Evolutionary conservation across 1,140 invertebrate species (phyloP).

Genomic region (Dinothrombium tinctorium): DNA sequence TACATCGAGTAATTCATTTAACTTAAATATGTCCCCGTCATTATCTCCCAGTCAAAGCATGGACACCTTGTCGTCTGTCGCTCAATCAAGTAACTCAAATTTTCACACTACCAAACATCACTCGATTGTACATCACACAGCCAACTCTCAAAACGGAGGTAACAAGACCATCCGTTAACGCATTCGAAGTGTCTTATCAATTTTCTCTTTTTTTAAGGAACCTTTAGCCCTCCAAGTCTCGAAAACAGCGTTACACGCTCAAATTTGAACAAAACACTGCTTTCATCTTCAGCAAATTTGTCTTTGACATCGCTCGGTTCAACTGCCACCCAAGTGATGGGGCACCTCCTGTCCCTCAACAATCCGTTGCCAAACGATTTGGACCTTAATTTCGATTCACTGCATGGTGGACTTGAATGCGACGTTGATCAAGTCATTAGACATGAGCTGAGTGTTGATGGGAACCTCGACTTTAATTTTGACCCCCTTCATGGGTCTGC

Average conservation of each 20-base stretch:
- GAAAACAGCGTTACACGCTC: too few relatives aligned
- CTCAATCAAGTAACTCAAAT: not conserved
- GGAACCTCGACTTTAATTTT: constrained; percentile 82
- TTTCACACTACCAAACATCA: not conserved
- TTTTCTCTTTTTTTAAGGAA: too few relatives aligned
- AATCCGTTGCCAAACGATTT: constrained; percentile 31
- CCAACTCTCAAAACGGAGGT: too few relatives aligned
- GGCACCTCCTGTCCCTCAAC: constrained; percentile 11
- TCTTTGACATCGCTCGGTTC: too few relatives aligned
- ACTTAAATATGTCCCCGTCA: not conserved
- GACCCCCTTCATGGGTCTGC: constrained; percentile 13
- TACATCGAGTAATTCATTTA: not conserved
- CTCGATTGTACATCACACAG: not conserved
- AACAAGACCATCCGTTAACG: too few relatives aligned
- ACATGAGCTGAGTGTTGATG: constrained; percentile 73
- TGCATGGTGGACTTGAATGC: constrained; percentile 60
- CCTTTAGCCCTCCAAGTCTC: too few relatives aligned
- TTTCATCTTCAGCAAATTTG: not conserved
- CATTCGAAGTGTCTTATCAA: too few relatives aligned
- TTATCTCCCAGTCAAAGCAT: constrained; percentile 5
- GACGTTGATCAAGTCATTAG: constrained; percentile 89
- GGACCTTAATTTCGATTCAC: constrained; percentile 53
- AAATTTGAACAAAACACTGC: too few relatives aligned
- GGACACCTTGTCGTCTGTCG: not conserved
- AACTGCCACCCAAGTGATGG: constrained; percentile 10